Evolutionary conservation across 2,888 invertebrate genomes (phyloP), one percentile per base, ranked within the genome.

Genomic region (Boloria selene): DNA sequence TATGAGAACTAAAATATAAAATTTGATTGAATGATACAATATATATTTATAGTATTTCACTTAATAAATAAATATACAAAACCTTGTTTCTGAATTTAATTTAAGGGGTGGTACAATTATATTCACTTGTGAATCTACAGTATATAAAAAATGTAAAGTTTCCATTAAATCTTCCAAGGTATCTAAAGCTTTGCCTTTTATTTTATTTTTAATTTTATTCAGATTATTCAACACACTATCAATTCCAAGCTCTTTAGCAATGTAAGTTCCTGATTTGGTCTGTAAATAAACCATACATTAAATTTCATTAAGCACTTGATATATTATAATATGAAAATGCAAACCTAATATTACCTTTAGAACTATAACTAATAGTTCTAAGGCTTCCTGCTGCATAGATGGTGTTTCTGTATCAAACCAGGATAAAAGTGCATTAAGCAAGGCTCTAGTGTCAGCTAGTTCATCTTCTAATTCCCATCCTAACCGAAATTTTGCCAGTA

Each of bases 401-500:
- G 93, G 87, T 55, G 89, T 83, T 49, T 93, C 88, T 64, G 88
- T 92, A 56, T 93, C 79, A 79, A 95, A 95, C 95, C 95, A 95
- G 59, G 93, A 88, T 55, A 95, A 83, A 31, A 95, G 82, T 69
- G 93, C 93, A 59, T 90, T 85, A 22, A 95, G 78, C 17, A 95
- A 83, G 75, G 94, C 93, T 69, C 94, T 93, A 47, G 93, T 93
- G 51, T 93, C 86, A 17, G 93, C 89, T 61, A 94, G 79, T 75
- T 94, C 94, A 76, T 94, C 94, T 64, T 94, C 93, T 60, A 94
- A 87, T 62, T 92, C 85, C 85, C 94, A 93, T 18, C 95, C 95
- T 70, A 94, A 85, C 65, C 93, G 93, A n/a, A 95, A 83, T 80
- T 95, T 95, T 0, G 94, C 93, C 71, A 93, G 79, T 60, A 94